Evolutionary conservation across 2,113 vertebrate species (phyloP).

Genomic region (Bungarus multicinctus): DNA sequence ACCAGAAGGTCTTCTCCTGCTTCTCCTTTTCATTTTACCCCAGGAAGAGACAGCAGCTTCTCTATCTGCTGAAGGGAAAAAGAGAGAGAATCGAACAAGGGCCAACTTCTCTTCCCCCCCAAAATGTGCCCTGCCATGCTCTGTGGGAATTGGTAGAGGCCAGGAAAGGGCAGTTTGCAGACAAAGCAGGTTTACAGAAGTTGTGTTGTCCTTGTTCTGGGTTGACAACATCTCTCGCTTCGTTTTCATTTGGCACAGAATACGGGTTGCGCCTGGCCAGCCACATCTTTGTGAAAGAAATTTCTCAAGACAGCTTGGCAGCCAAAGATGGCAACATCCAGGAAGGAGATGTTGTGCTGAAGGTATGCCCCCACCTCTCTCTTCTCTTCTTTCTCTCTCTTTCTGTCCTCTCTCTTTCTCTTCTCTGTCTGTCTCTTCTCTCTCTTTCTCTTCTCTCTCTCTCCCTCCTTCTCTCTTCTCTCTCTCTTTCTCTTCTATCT

Average conservation of each 20-base stretch:
- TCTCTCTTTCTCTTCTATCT: too few species aligned
- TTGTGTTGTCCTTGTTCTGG: neutral
- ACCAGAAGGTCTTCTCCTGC: neutral
- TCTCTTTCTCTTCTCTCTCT: too few species aligned
- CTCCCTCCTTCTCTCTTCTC: too few species aligned
- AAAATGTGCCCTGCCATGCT: neutral
- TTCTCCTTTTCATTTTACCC: too few species aligned
- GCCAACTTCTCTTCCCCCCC: neutral
- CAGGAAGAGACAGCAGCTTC: neutral
- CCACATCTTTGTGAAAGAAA: conserved; percentile 99
- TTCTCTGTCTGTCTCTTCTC: too few species aligned
- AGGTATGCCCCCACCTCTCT: conserved; percentile 70
- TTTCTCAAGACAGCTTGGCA: conserved; percentile 97
- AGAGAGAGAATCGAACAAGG: neutral
- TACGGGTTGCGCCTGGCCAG: conserved; percentile 98
- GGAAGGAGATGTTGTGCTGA: conserved; percentile 97
- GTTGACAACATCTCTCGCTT: neutral
- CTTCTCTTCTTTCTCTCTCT: too few species aligned
- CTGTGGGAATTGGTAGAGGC: too few species aligned
- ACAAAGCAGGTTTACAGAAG: too few species aligned
- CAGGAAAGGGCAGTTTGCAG: neutral
- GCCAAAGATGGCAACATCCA: conserved; percentile 98
- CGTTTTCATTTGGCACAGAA: conserved; percentile 71
- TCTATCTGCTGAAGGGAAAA: neutral
- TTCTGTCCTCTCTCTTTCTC: too few species aligned